Evolutionary conservation across 1,140 invertebrate genomes (phyloP).

Genomic region (Sinonovacula constricta): DNA sequence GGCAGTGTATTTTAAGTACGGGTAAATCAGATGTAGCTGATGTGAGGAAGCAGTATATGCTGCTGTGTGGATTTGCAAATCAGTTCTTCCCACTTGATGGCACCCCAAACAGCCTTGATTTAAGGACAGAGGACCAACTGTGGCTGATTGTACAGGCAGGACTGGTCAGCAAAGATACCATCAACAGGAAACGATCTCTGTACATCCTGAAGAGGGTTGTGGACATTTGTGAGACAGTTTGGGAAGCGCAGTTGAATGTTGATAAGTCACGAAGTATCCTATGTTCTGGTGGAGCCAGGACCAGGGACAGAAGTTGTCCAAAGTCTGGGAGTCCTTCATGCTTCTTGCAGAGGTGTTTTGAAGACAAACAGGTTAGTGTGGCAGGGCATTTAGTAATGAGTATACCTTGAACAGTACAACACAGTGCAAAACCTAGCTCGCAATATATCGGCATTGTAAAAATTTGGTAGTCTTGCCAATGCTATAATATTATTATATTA

Average conservation of each 20-base stretch:
- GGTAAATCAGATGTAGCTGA: constrained; percentile 15
- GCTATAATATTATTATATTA: no score
- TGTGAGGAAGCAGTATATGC: constrained; percentile 43
- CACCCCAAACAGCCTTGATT: constrained; percentile 19
- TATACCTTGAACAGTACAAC: no score
- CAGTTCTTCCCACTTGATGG: constrained; percentile 62
- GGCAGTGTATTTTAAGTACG: constrained; percentile 41
- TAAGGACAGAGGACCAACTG: constrained; percentile 45
- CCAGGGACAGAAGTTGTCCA: constrained; percentile 35
- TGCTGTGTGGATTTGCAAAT: constrained; percentile 66
- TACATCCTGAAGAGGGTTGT: constrained; percentile 70
- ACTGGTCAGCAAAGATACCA: constrained; percentile 52
- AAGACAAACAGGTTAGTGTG: constrained; percentile 75
- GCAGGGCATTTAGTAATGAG: no score
- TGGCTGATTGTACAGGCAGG: constrained; percentile 67
- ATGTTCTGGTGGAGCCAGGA: constrained; percentile 65
- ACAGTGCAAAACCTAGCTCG: no score
- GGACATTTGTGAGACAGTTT: constrained; percentile 64
- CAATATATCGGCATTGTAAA: no score
- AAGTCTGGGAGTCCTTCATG: constrained; percentile 68
- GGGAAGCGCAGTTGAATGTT: constrained; percentile 33
- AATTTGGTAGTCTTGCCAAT: no score
- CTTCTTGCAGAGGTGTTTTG: constrained; percentile 68
- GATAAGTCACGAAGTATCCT: background rate
- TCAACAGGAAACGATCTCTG: constrained; percentile 63